Evolutionary conservation across 2,888 invertebrate species (phyloP), one percentile per base, ranked within the genome.

Genomic region (Serripes groenlandicus): DNA sequence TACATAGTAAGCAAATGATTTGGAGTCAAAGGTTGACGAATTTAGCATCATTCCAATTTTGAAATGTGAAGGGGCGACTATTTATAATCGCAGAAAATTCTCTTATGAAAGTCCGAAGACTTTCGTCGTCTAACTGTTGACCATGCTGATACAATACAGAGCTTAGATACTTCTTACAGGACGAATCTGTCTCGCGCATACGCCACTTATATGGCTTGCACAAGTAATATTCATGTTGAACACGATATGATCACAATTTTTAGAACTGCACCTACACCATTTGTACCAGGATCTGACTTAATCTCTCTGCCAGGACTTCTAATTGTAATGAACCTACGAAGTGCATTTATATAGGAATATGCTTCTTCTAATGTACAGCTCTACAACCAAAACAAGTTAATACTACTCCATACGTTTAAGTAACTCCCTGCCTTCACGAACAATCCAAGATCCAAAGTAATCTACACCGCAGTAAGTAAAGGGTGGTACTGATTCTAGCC

Each of bases 101-200:
- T 70, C 58, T 78, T 26, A 86, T 34, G 3, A 88, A 78, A 26
- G 88, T 88, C 30, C 85, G 32, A 15, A 88, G 58, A 21, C 69
- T 54, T 62, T 82, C 75, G 60, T 87, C 83, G 32, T 88, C 85
- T 15, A 87, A 54, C 32, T 85, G 82, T 23, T 32, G 21, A 11
- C 58, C 78, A 62, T 28, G n/a, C 11, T 80, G 37, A 28, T 52
- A 23, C 68, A 90, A 37, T 9, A 88, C 58, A 28, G 56, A 35
- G 18, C 70, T 34, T 11, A 89, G 68, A 89, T 83, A 75, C 75
- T 85, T 32, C 87, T 64, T 0, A 89, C 78, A 23, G 86, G 75
- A 26, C 88, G 66, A 28, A 90, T 89, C 64, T 87, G 88, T n/a
- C 89, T 26, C 64, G 90, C 90, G 89, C 89, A 90, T 3, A 88